Evolutionary conservation across 2,113 vertebrate genomes (phyloP).

Genomic region (Cryptoleucopteryx plumbea): DNA sequence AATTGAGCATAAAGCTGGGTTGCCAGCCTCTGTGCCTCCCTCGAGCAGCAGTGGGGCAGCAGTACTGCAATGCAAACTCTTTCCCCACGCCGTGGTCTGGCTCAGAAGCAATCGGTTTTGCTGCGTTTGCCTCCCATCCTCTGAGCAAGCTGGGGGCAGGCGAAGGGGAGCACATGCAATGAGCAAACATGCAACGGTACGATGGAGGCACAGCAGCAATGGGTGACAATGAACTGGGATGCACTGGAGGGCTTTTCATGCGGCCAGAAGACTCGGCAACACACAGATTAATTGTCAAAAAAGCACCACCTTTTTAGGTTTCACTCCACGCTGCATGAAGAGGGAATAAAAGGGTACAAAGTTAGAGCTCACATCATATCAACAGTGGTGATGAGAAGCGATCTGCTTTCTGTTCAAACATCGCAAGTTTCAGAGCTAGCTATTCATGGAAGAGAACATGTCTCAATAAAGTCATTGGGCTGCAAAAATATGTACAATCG

Average conservation of each 20-base stretch:
- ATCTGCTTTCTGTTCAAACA: not conserved
- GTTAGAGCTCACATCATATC: constrained; percentile 50
- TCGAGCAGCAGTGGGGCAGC: too few species aligned
- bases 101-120: not conserved
- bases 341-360: constrained; percentile 62
- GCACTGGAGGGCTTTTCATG: not conserved
- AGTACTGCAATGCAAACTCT: fast-evolving
- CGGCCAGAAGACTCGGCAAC: not conserved
- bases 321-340: constrained; percentile 88
- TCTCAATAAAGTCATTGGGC: fast-evolving
- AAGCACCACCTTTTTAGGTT: constrained; percentile 92
- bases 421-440: fast-evolving
- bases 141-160: not conserved
- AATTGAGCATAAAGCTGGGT: not conserved
- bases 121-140: not conserved
- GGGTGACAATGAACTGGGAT: not conserved
- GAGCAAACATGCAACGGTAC: constrained; percentile 54
- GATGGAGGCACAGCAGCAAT: not conserved
- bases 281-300: constrained; percentile 55
- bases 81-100: not conserved
- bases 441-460: fast-evolving
- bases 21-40: not conserved
- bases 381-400: fast-evolving
- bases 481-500: not conserved
- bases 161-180: constrained; percentile 48